Percentiles rank a stretch among this genome's conserved stretches.
phyloP scores from a whole-genome alignment of 2,888 invertebrate genomes.

The Caenorhabditis japonica region DNA sequence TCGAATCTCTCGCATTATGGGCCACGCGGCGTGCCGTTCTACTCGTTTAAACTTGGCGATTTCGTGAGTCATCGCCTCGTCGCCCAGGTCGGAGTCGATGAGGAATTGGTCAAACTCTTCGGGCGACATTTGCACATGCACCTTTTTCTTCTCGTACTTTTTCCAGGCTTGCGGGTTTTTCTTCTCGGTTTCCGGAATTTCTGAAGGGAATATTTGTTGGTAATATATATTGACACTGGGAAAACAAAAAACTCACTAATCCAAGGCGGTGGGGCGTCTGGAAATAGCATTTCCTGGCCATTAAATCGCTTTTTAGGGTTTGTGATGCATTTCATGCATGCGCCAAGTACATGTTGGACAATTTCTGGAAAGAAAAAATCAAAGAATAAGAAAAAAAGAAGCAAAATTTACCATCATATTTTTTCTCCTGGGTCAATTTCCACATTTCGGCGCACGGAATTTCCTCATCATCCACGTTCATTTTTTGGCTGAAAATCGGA shows the following conservation, averaged over 20 bases:
- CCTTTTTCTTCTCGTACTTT: conserved; percentile 28
- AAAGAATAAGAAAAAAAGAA: too few relatives aligned
- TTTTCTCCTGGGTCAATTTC: conserved; percentile 24
- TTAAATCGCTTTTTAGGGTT: conserved; percentile 22
- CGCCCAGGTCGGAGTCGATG: conserved; percentile 20
- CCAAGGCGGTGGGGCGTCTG: conserved; percentile 36
- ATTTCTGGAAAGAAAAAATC: conserved; percentile 42
- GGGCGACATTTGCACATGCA: conserved; percentile 14
- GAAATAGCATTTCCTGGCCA: conserved; percentile 40
- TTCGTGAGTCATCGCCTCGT: conserved; percentile 24
- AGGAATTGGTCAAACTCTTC: conserved; percentile 46
- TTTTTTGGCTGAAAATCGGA: too few relatives aligned
- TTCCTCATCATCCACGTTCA: conserved; percentile 13
- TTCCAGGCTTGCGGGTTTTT: conserved; percentile 24
- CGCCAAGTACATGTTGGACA: conserved; percentile 23
- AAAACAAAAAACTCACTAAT: conserved; percentile 34
- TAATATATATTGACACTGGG: too few relatives aligned
- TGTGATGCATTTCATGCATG: conserved; percentile 30
- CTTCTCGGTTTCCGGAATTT: conserved; percentile 27
- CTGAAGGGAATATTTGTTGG: conserved; percentile 14
- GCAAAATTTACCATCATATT: conserved; percentile 38
- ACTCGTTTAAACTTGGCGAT: conserved; percentile 30
- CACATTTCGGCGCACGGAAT: conserved; percentile 20
- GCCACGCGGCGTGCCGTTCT: conserved; percentile 17
- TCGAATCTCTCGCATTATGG: conserved; percentile 13